Conservation (phyloP, 2,113 vertebrate genomes). For the Rattus rattus region DNA sequence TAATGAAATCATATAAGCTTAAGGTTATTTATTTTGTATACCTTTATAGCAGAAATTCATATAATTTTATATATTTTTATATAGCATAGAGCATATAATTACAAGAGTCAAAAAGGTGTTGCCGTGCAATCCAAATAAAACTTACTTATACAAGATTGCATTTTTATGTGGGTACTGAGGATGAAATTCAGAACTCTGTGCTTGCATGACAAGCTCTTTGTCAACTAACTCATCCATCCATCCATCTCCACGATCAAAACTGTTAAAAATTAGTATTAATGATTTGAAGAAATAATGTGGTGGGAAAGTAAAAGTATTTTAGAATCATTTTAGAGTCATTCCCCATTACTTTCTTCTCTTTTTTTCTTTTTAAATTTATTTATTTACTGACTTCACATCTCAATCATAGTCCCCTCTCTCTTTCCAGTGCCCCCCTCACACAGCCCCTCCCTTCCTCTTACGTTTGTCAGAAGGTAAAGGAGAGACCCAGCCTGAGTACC, state of each 20-base stretch:
- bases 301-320: neutral
- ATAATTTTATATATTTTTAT: neutral
- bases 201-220: too few species aligned
- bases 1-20: neutral
- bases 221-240: neutral
- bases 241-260: neutral
- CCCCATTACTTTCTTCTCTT: too few species aligned
- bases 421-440: too few species aligned
- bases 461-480: too few species aligned
- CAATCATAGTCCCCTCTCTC: fast-evolving
- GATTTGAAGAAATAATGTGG: neutral
- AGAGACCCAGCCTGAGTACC: too few species aligned
- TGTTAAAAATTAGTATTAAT: neutral
- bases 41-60: neutral
- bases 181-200: neutral
- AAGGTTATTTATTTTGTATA: neutral
- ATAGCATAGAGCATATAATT: neutral
- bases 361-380: too few species aligned
- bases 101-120: neutral
- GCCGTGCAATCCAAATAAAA: neutral
- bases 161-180: neutral
- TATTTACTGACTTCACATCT: too few species aligned
- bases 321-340: neutral
- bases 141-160: neutral
- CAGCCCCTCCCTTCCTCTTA: too few species aligned